Evolutionary conservation across 2,113 vertebrate species (phyloP), one percentile per base, ranked within the genome.

Genomic region (Dipodomys stephensi): DNA sequence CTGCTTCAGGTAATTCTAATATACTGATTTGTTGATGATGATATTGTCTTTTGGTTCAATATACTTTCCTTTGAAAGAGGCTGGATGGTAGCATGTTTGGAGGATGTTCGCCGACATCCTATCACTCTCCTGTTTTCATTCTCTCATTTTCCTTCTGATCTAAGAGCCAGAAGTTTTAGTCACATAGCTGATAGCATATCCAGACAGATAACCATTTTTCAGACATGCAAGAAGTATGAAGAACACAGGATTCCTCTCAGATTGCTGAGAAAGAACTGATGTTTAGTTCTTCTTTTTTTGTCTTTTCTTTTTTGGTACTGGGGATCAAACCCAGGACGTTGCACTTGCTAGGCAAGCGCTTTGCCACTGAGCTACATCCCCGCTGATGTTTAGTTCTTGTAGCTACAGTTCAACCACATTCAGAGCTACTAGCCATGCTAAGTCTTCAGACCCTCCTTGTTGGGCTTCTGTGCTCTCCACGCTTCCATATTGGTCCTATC

Each of bases 1-100:
- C 67, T 86, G 15, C 92, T 95, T 90, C 88, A 88, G 79, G 90
- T 94, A 80, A 96, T 97, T 93, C 89, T 90, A 92, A 95, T 83
- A 76, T 9, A 90, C 82, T 80, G 72, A 92, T 94, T 96, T 93
- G 78, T 81, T 87, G 23, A 18, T 79, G 88, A 77, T 87, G 88
- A 71, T 79, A 71, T 28, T 83, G 65, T 85, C 74, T 85, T 92
- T 95, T 28, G 39, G 84, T 64, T 92, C 72, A 82, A 32, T 87
- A 62, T 23, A 28, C 28, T 95, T 88, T 93, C 87, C 60, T 77
- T 88, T 83, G 15, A 73, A 94, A 84, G 65, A 23, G 22, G 4
- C 28, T 88, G 46, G 67, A 27, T 92, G 12, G 92, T 8, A 69
- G 35, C 6, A 90, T 71, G 77, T 95, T 79, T 60, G 12, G n/a